Base-by-base conservation (phyloP, 2,888 invertebrate species). In the Brachyptera putata region DNA sequence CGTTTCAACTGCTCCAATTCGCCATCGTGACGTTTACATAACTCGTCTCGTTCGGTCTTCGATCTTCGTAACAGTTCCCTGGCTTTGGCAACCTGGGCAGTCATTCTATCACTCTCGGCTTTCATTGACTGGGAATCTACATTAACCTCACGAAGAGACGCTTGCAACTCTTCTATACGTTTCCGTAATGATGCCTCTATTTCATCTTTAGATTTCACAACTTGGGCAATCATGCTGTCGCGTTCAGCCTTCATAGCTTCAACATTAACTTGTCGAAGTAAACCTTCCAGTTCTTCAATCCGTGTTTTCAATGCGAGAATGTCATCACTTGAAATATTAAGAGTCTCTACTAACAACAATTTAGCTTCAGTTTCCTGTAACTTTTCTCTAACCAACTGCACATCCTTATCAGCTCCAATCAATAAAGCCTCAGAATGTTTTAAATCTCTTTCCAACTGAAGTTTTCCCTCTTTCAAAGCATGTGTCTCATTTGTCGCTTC, bases 191-290 rank as follows among this genome's bases (percentile, higher is more conserved):
- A 26, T 1, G 11, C 3, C 14, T 58, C 41, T 3, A 61, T 21
- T 39, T 63, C 63, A 30, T 58, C 60, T 55, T 58, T 63, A 11
- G 37, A n/a, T n/a, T n/a, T n/a, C n/a, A n/a, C n/a, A n/a, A n/a
- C n/a, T n/a, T n/a, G n/a, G n/a, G n/a, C n/a, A n/a, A n/a, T n/a
- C n/a, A n/a, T n/a, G n/a, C n/a, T n/a, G n/a, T n/a, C n/a, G n/a
- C n/a, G n/a, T n/a, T n/a, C n/a, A 16, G 50, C 26, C 16, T 53
- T 55, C 13, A 62, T n/a, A n/a, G n/a, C n/a, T n/a, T n/a, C n/a
- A n/a, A n/a, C n/a, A n/a, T n/a, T n/a, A n/a, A n/a, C n/a, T n/a
- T n/a, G n/a, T n/a, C n/a, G n/a, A n/a, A n/a, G n/a, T n/a, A n/a
- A n/a, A n/a, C n/a, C n/a, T n/a, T n/a, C n/a, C n/a, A n/a, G n/a